Percentiles rank a stretch among this genome's conserved stretches.
These are phyloP conservation scores for Epinotia brunnichana DNA, from an alignment of 2,888 invertebrate species.

Conservation along the genomic window DNA sequence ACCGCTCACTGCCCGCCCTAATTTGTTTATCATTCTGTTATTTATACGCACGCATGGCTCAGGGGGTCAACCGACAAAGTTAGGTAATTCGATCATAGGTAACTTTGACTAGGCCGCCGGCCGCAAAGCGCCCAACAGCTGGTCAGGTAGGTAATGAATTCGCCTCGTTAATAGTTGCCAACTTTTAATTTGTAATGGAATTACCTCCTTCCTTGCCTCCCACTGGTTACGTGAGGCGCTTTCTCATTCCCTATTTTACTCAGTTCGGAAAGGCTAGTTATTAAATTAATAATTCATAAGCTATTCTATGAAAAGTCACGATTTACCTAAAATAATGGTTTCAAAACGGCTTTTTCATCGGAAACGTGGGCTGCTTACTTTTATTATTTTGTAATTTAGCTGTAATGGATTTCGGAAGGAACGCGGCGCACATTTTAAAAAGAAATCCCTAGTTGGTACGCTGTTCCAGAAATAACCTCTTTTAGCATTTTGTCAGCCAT, in stretches of 20 bases:
- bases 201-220: slow-evolving; percentile 11
- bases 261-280: slow-evolving; percentile 20
- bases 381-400: slow-evolving; percentile 21
- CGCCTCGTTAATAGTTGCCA: slow-evolving; percentile 25
- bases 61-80: slow-evolving; percentile 3
- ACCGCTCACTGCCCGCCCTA: not conserved
- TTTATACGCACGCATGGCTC: not conserved
- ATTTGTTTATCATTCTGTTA: not conserved
- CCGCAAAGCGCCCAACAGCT: slow-evolving; percentile 1
- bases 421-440: not conserved
- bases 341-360: slow-evolving; percentile 12
- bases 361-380: slow-evolving; percentile 7
- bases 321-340: slow-evolving; percentile 19
- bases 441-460: not conserved
- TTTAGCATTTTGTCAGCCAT: too few relatives aligned
- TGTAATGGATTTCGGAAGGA: not conserved
- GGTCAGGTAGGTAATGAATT: slow-evolving; percentile 17
- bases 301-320: slow-evolving; percentile 10
- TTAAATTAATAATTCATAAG: slow-evolving; percentile 43
- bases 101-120: not conserved
- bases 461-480: too few relatives aligned
- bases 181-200: slow-evolving; percentile 40
- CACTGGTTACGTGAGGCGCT: slow-evolving; percentile 4
- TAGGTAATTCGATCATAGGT: not conserved
- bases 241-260: slow-evolving; percentile 10